Conservation (phyloP, 2,797 vertebrate species). For the Enteromius radiatus region DNA sequence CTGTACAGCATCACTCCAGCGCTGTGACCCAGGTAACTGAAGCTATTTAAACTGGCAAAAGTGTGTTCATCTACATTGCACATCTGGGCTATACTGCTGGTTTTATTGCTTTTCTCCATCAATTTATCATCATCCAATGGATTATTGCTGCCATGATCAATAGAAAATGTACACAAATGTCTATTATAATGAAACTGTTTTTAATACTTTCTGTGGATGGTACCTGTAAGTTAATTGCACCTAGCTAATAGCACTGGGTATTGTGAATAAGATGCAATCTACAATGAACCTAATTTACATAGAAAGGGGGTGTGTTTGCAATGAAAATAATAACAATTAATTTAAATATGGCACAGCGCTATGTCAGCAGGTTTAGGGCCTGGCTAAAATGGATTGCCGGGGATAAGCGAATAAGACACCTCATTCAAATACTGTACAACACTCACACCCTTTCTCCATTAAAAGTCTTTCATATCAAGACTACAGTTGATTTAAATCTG, state of each 20-base stretch:
- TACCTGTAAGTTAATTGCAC: constrained; percentile 3
- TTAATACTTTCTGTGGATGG: constrained; percentile 7
- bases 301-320: background rate
- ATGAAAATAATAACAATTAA: background rate
- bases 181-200: background rate
- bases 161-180: background rate
- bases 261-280: background rate
- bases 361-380: constrained; percentile 1
- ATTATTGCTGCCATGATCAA: constrained; percentile 9
- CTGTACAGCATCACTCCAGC: background rate
- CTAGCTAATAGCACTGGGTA: background rate
- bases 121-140: background rate
- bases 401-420: background rate
- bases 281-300: background rate
- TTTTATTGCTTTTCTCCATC: background rate
- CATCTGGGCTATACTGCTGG: background rate
- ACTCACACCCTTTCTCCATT: background rate
- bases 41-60: background rate
- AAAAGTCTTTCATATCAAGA: background rate
- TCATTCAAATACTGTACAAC: background rate
- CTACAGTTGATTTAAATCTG: background rate
- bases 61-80: background rate
- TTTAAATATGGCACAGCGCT: background rate
- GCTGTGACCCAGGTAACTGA: background rate
- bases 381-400: background rate